Evolutionary conservation across 2,113 vertebrate species (phyloP).

Genomic region (Campylomormyrus tamandua): DNA sequence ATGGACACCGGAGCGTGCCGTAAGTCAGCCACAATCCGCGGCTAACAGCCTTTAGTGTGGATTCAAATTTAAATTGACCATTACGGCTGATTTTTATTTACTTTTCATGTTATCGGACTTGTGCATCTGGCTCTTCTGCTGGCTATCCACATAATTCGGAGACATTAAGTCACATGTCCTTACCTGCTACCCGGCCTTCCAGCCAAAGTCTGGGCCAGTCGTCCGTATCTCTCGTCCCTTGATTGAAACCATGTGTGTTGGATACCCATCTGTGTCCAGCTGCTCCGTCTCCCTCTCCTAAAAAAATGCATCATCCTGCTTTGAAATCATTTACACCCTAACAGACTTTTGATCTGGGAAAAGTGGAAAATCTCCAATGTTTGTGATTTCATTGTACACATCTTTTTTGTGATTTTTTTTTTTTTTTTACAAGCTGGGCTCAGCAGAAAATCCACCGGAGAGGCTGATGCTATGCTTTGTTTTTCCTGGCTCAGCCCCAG

Average conservation of each 20-base stretch:
- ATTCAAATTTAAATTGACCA: not conserved
- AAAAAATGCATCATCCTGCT: conserved; percentile 31
- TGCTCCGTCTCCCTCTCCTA: conserved; percentile 35
- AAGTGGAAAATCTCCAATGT: conserved; percentile 22
- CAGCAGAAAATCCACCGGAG: not conserved
- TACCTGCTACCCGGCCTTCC: not conserved
- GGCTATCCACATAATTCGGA: not conserved
- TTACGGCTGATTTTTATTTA: not conserved
- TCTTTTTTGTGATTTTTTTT: conserved; percentile 15
- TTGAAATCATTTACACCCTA: conserved; percentile 31
- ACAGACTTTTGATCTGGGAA: conserved; percentile 28
- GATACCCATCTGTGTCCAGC: conserved; percentile 26
- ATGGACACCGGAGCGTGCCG: not conserved
- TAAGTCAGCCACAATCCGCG: not conserved
- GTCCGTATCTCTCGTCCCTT: conserved; percentile 27
- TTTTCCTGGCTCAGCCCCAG: conserved; percentile 20
- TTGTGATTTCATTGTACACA: conserved; percentile 20
- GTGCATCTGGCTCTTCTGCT: not conserved
- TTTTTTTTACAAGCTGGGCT: conserved; percentile 12
- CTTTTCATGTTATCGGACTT: not conserved
- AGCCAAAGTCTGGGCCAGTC: not conserved
- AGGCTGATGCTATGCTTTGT: conserved; percentile 11
- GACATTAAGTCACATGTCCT: not conserved
- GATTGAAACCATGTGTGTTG: conserved; percentile 20
- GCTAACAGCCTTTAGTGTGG: not conserved